Evolutionary conservation across 1,140 invertebrate genomes (phyloP), one percentile per base, ranked within the genome.

Genomic region (Venturia canescens): DNA sequence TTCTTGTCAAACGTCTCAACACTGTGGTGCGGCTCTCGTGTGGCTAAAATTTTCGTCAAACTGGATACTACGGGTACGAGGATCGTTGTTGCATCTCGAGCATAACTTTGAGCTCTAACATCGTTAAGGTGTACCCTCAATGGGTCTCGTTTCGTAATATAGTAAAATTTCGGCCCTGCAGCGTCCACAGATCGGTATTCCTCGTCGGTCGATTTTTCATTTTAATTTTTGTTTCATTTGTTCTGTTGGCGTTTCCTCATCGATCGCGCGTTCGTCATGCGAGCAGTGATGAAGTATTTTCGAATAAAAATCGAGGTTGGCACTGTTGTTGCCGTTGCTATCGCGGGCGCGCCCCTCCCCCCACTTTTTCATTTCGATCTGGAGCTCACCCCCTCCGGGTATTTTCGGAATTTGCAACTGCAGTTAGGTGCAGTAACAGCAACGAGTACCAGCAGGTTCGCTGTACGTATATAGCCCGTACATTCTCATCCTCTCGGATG

Each of bases 401-500:
- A 77, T 77, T 77, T 77, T 77, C 75, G 18, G 66, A 77, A 77
- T 83, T 83, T 80, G 82, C 81, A 83, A 83, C 81, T 84, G 82
- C 80, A 83, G 83, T 83, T 84, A 78, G 80, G 76, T 81, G 82
- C 80, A 77, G 71, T 76, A 63, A 23, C 57, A 72, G 74, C 77
- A 81, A 63, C 60, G 48, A 48, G 53, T 23, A 57, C 44, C 72
- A 60, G 57, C 75, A 77, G 53, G 75, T 44, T 63, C 75, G 75
- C 16, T 63, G 53, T 13, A 18, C 18, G n/a, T 76, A 69, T 69
- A 69, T 31, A 66, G 38, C 34, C 13, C 53, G 69, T 79, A 72
- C 69, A 75, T 60, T 80, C 50, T 71, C 77, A 81, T 26, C 70
- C 66, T 76, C 34, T 79, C 80, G 53, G 78, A 81, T 63, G 84